Conservation (phyloP, 2,113 vertebrate genomes). For the Rhinoderma darwinii region DNA sequence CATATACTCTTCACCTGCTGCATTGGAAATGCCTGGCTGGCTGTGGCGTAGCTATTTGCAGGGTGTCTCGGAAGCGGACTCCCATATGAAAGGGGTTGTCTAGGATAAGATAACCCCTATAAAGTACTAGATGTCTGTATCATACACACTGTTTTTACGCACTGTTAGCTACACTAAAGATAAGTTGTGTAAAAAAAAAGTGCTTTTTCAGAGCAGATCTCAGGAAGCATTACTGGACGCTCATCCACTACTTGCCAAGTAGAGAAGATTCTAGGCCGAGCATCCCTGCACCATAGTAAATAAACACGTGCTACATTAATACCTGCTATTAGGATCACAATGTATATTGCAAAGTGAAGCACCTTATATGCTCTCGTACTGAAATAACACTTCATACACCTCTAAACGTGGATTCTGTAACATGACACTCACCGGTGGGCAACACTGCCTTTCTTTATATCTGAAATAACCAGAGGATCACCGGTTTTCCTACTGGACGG, state of each 20-base stretch:
- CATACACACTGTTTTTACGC: background rate
- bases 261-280: background rate
- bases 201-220: too few species aligned
- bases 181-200: background rate
- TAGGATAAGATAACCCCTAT: background rate
- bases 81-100: too few species aligned
- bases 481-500: slow-evolving; percentile 94
- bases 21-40: background rate
- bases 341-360: background rate
- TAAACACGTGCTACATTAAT: background rate
- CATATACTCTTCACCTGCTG: too few species aligned
- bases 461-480: slow-evolving; percentile 96
- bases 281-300: background rate
- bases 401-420: background rate
- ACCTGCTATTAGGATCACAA: background rate
- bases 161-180: background rate
- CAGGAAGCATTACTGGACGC: too few species aligned
- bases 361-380: background rate
- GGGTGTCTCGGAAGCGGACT: background rate
- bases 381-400: background rate
- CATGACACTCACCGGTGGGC: slow-evolving; percentile 87
- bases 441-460: slow-evolving; percentile 98
- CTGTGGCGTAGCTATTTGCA: background rate
- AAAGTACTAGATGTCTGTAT: background rate
- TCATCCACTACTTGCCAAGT: background rate